Evolutionary conservation across 2,888 invertebrate species (phyloP).

Genomic region (Neuroscelio doddi): DNA sequence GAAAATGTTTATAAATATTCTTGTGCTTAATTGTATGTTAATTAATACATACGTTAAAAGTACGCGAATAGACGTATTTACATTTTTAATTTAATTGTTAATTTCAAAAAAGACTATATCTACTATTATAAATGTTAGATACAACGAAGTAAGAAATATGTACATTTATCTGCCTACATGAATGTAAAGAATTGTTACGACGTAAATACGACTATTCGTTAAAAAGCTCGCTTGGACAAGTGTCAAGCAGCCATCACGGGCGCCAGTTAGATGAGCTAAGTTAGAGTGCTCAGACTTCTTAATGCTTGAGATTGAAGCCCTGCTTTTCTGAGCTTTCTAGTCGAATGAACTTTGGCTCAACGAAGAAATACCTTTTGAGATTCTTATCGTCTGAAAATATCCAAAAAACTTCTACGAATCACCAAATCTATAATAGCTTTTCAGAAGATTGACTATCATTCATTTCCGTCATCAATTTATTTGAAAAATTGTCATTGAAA

Average conservation of each 20-base stretch:
- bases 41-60: too few relatives aligned
- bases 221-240: constrained; percentile 55
- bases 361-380: constrained; percentile 21
- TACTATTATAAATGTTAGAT: too few relatives aligned
- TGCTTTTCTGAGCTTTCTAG: constrained; percentile 24
- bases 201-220: constrained; percentile 50
- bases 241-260: constrained; percentile 58
- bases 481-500: not conserved
- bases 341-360: constrained; percentile 34
- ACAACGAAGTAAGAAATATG: too few relatives aligned
- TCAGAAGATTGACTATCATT: constrained; percentile 22
- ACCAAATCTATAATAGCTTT: constrained; percentile 23
- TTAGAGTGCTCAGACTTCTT: constrained; percentile 15
- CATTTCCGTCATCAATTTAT: constrained; percentile 5
- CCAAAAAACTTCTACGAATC: constrained; percentile 16
- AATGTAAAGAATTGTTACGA: constrained; percentile 30
- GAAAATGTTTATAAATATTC: too few relatives aligned
- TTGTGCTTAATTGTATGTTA: too few relatives aligned
- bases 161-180: too few relatives aligned
- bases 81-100: too few relatives aligned
- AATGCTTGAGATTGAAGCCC: constrained; percentile 21
- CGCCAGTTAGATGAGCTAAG: constrained; percentile 48
- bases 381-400: constrained; percentile 26
- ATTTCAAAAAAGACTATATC: too few relatives aligned
- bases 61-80: too few relatives aligned